Conservation (phyloP, 2,797 vertebrate species). For the Caiman crocodilus region DNA sequence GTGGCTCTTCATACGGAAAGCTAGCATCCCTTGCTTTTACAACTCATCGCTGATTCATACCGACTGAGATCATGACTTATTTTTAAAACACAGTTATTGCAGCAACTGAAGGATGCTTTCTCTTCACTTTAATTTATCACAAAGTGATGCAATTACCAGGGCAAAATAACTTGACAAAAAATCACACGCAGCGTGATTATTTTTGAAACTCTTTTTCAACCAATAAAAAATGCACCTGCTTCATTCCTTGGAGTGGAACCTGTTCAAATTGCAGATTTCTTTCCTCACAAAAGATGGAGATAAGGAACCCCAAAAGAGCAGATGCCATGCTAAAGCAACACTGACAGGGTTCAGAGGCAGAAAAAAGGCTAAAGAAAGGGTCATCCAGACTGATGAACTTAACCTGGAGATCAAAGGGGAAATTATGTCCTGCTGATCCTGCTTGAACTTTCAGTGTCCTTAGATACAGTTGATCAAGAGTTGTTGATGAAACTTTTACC, state of each 20-base stretch:
- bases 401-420: too few relatives aligned
- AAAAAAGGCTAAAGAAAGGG: not conserved
- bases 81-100: constrained; percentile 33
- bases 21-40: fast-evolving
- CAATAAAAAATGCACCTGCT: not conserved
- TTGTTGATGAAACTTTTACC: too few relatives aligned
- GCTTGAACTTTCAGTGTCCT: too few relatives aligned
- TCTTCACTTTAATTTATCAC: not conserved
- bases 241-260: not conserved
- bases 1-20: not conserved
- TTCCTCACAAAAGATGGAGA: not conserved
- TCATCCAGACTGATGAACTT: not conserved
- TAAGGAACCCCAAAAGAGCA: not conserved
- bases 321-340: not conserved
- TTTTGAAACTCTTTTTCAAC: not conserved
- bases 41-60: not conserved
- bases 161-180: not conserved
- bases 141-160: not conserved
- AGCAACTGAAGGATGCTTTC: constrained; percentile 14
- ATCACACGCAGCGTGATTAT: not conserved
- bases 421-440: too few relatives aligned
- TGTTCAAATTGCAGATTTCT: not conserved
- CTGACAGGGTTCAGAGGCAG: not conserved
- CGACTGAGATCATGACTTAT: constrained; percentile 51
- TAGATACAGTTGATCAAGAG: too few relatives aligned